A percentile compares a stretch with the other conserved stretches of the same genome.
Evolutionary conservation across 2,888 invertebrate species (phyloP).

Genomic region (Catocala sponsa): DNA sequence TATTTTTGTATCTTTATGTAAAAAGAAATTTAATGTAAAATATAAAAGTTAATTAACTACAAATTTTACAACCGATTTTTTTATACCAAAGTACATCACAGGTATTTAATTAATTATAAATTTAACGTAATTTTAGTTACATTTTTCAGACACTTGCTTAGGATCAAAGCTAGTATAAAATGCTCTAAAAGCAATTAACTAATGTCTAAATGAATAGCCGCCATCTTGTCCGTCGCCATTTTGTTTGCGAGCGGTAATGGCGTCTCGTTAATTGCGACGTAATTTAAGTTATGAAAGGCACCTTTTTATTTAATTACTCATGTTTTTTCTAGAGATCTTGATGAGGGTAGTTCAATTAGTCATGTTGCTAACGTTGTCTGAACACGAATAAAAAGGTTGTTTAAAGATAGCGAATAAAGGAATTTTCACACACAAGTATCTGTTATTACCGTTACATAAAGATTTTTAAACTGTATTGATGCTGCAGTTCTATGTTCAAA

Average conservation of each 20-base stretch:
- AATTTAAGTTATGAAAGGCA: slow-evolving; percentile 49
- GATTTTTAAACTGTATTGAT: no score
- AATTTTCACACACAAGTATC: background rate
- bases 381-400: no score
- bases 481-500: no score
- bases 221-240: slow-evolving; percentile 46
- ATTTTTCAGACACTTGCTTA: slow-evolving; percentile 20
- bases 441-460: no score
- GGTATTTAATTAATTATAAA: no score
- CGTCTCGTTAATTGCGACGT: slow-evolving; percentile 44
- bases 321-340: slow-evolving; percentile 35
- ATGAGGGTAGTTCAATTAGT: slow-evolving; percentile 27
- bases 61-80: no score
- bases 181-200: slow-evolving; percentile 51
- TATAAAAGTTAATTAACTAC: no score
- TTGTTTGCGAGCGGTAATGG: slow-evolving; percentile 42
- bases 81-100: no score
- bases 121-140: no score
- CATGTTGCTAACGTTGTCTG: slow-evolving; percentile 14
- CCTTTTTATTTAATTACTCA: slow-evolving; percentile 41
- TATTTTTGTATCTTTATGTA: no score
- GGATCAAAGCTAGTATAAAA: slow-evolving; percentile 28
- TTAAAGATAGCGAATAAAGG: no score
- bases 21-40: no score
- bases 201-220: slow-evolving; percentile 48